A percentile compares a stretch with the other conserved stretches of the same genome.
phyloP scores from a whole-genome alignment of 2,113 vertebrate genomes.

The Gymnocephalus cernua region DNA sequence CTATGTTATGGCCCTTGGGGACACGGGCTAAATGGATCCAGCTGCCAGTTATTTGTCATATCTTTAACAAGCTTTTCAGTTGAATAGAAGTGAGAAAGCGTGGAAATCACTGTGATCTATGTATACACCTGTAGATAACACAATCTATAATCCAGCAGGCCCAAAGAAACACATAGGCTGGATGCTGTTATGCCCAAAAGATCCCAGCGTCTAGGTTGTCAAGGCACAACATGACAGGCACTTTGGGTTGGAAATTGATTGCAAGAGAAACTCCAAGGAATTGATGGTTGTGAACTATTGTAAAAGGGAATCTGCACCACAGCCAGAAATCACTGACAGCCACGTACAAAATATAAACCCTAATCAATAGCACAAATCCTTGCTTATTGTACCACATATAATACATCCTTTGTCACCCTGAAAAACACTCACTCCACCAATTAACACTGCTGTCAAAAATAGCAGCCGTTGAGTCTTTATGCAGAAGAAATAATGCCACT shows the following conservation, averaged over 20 bases:
- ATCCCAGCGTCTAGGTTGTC: conserved; percentile 44
- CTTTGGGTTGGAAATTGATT: conserved; percentile 69
- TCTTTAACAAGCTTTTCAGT: conserved; percentile 35
- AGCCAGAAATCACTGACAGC: conserved; percentile 52
- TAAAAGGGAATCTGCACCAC: conserved; percentile 20
- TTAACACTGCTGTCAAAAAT: conserved; percentile 50
- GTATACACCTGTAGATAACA: conserved; percentile 66
- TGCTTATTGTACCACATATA: conserved; percentile 45
- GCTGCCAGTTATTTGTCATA: conserved; percentile 34
- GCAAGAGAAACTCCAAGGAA: conserved; percentile 56
- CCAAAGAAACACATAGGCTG: conserved; percentile 27
- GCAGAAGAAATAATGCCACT: conserved; percentile 28
- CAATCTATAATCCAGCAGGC: conserved; percentile 60
- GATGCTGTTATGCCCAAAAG: conserved; percentile 47
- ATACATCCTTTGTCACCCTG: conserved; percentile 53
- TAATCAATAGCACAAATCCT: conserved; percentile 51
- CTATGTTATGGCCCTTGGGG: conserved; percentile 22
- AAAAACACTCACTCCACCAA: conserved; percentile 37
- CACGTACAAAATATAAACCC: conserved; percentile 41
- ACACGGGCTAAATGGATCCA: conserved; percentile 45
- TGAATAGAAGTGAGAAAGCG: conserved; percentile 24
- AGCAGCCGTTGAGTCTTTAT: conserved; percentile 54
- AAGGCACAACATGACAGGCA: conserved; percentile 65
- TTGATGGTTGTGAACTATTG: conserved; percentile 45
- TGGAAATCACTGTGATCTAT: conserved; percentile 46